Percentiles rank a stretch among this genome's conserved stretches.
Evolutionary conservation across 1,140 invertebrate species (phyloP).

Genomic region (Pseudomyrmex sp.): DNA sequence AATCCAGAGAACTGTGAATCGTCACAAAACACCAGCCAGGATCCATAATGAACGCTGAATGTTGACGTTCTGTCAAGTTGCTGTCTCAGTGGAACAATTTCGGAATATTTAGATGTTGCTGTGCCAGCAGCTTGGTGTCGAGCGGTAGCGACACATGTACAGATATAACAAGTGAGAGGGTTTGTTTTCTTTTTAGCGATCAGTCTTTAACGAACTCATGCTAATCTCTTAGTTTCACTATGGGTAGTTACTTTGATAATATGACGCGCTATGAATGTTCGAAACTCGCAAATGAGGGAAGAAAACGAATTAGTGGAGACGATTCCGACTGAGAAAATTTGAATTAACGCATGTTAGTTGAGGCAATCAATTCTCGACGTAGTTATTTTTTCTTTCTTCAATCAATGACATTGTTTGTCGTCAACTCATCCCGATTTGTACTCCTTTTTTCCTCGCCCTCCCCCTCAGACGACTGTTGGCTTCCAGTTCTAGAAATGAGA

Average conservation of each 20-base stretch:
- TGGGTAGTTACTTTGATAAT: slow-evolving; percentile 70
- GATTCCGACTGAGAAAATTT: slow-evolving; percentile 66
- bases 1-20: slow-evolving; percentile 78
- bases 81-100: slow-evolving; percentile 75
- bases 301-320: slow-evolving; percentile 51
- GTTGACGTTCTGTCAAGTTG: slow-evolving; percentile 67
- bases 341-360: slow-evolving; percentile 70
- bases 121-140: slow-evolving; percentile 73
- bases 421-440: slow-evolving; percentile 27
- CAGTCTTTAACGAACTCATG: slow-evolving; percentile 70
- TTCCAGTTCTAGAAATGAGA: slow-evolving; percentile 49
- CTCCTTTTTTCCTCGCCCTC: background rate
- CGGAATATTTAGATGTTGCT: slow-evolving; percentile 73
- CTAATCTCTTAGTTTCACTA: slow-evolving; percentile 68
- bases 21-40: slow-evolving; percentile 80
- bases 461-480: slow-evolving; percentile 31
- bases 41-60: slow-evolving; percentile 82
- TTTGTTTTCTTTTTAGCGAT: slow-evolving; percentile 68
- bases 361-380: slow-evolving; percentile 65
- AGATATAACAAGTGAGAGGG: slow-evolving; percentile 75
- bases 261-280: slow-evolving; percentile 60
- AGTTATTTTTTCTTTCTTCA: slow-evolving; percentile 41
- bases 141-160: slow-evolving; percentile 76
- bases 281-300: slow-evolving; percentile 49
- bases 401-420: slow-evolving; percentile 25